phyloP scores from a whole-genome alignment of 2,113 vertebrate genomes.

The Antechinus stuartii region DNA sequence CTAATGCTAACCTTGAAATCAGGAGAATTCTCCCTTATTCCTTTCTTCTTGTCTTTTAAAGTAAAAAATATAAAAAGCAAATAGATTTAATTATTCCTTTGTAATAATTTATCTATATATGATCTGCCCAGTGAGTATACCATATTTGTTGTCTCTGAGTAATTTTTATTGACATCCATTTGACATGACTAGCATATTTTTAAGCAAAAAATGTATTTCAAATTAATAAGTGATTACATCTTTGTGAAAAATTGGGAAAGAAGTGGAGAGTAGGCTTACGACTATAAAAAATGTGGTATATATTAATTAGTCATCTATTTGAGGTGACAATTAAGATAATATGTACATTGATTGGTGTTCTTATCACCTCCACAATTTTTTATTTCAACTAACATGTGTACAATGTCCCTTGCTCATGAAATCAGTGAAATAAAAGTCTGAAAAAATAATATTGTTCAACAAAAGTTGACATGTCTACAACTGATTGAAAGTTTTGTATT shows the following conservation, averaged over 20 bases:
- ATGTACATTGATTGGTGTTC: neutral
- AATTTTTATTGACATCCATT: neutral
- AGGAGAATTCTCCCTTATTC: conserved; percentile 11
- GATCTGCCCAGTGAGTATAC: neutral
- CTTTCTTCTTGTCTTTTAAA: conserved; percentile 18
- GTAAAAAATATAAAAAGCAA: neutral
- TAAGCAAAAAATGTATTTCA: neutral
- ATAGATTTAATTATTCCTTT: neutral
- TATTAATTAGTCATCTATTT: conserved; percentile 25
- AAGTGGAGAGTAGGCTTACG: neutral
- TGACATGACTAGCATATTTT: neutral
- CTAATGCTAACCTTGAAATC: neutral
- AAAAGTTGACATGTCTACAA: neutral
- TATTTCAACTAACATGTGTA: neutral
- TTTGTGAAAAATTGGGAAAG: neutral
- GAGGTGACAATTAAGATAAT: conserved; percentile 21
- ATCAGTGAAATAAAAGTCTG: neutral
- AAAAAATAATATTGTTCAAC: neutral
- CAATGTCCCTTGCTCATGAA: neutral
- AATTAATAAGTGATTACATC: neutral
- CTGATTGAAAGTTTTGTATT: neutral
- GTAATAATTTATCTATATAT: neutral
- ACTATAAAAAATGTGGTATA: neutral
- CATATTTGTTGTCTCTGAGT: neutral
- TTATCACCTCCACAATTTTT: neutral